These are phyloP conservation scores for Tiphia femorata DNA, from an alignment of 2,888 invertebrate genomes.

Conservation along the genomic window DNA sequence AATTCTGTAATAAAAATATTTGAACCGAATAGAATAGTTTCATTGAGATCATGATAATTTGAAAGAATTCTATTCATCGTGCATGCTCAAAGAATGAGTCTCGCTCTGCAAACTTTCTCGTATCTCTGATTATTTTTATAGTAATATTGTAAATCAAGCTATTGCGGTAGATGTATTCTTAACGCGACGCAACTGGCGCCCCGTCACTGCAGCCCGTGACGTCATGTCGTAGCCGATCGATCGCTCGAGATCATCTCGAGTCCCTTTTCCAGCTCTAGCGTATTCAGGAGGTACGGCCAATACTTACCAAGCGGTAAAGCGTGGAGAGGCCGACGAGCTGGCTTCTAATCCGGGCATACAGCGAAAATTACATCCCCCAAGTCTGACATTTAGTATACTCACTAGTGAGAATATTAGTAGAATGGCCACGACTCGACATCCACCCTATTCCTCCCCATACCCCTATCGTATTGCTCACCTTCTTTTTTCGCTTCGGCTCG, in stretches of 20 bases:
- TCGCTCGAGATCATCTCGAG: constrained; percentile 44
- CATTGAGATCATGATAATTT: no score
- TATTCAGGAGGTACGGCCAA: constrained; percentile 42
- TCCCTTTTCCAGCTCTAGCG: constrained; percentile 46
- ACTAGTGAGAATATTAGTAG: no score
- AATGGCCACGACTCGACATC: no score
- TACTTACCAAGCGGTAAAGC: constrained; percentile 42
- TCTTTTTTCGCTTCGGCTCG: no score
- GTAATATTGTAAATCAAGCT: constrained; percentile 32
- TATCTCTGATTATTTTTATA: no score
- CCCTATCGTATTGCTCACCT: no score
- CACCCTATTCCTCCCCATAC: no score
- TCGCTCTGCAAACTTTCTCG: no score
- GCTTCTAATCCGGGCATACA: constrained; percentile 64
- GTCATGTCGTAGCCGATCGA: constrained; percentile 43
- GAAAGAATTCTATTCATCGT: no score
- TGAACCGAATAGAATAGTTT: no score
- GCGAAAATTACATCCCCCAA: constrained; percentile 61
- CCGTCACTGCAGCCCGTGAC: constrained; percentile 32
- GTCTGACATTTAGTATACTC: constrained; percentile 48
- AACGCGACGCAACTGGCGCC: constrained; percentile 35
- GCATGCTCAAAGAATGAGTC: no score
- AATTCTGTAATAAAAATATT: no score
- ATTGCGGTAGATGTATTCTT: constrained; percentile 31
- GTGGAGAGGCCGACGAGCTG: constrained; percentile 34